Evolutionary conservation across 2,888 invertebrate species (phyloP), one percentile per base, ranked within the genome.

Genomic region (Hypsopygia costalis): DNA sequence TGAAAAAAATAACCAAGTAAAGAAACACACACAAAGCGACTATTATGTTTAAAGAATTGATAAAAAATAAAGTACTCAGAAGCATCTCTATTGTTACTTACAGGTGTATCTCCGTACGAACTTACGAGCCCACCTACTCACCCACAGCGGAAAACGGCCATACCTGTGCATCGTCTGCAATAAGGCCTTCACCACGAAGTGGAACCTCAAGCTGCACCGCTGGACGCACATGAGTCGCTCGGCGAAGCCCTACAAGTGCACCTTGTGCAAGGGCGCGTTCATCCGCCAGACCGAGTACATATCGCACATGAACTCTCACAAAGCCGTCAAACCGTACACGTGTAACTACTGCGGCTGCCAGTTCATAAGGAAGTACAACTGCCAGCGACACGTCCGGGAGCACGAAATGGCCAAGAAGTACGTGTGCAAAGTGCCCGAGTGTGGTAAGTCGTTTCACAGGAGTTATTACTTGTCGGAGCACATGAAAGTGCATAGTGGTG

Each of bases 271-370:
- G 58, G 94, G 94, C 42, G 96, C 96, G 10, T 97, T 96, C 80
- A 93, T 96, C 42, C 91, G 96, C 6, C 93, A 94, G 60, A 90
- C 93, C 22, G 96, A 96, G 69, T 94, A 94, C 74, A 90, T 93
- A 28, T 93, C 95, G 7, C 97, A 97, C 77, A 93, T 95, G 92
- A 94, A 96, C 81, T 92, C 96, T 25, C 96, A 97, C 85, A 93
- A 94, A 52, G 93, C 95, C 44, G 93, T 95, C 31, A 91, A 94
- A 37, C 96, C 95, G 1, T 97, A 93, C 79, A 96, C 96, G 0
- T 97, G 97, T 77, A 96, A 97, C 76, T 93, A 95, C 73, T 97
- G 97, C 80, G 97, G 97, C 30, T 94, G 95, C 46, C 94, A 95
- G 79, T 97, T 97, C 78, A 95, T 95, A 46, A 90, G 96, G 44